Base-by-base conservation (phyloP, 2,113 vertebrate genomes). In the Pseudolaguvia tuberculata region DNA sequence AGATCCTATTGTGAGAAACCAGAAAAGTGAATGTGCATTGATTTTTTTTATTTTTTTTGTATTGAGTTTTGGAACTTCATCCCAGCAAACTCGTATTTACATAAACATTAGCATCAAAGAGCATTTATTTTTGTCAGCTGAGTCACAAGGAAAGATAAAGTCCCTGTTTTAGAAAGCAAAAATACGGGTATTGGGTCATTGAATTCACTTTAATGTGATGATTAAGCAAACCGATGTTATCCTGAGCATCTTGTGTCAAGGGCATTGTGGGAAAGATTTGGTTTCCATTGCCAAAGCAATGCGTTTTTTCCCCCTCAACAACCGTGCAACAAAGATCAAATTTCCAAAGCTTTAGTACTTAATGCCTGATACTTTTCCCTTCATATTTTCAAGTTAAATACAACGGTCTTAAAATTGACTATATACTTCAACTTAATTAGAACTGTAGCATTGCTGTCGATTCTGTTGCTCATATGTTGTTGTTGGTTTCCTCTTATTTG, bases 161-260 rank as follows among this genome's bases (percentile, higher is more conserved):
- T 59, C 13, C 42, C 17, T 58, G 3, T 55, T 58, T 51, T 72
- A 48, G 15, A 62, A 68, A 52, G 13, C 7, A 15, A 48, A 68
- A 76, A 76, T 80, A 67, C 29, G 47, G 61, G 70, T 58, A 48
- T 45, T 12, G 13, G 58, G 50, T 50, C 45, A 73, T 76, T 58
- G 20, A 31, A 45, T 62, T 58, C n/a, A 47, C 23, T 53, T 23
- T 23, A 29, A 29, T 71, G 50, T 80, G 78, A 72, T 68, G 48
- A 66, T 48, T 3, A 72, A 73, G 71, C 61, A 50, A 39, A 55
- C 23, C 25, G 5, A 21, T 55, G 20, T 51, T 52, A 39, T 53
- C 62, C 23, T 31, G 47, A 79, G n/a, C 31, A 55, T 72, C 11
- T 53, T 31, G 55, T 67, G 35, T 72, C 57, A 7, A 11, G 15